Base-by-base conservation (phyloP, 2,888 invertebrate genomes). In the Drosophila mayaguana region DNA sequence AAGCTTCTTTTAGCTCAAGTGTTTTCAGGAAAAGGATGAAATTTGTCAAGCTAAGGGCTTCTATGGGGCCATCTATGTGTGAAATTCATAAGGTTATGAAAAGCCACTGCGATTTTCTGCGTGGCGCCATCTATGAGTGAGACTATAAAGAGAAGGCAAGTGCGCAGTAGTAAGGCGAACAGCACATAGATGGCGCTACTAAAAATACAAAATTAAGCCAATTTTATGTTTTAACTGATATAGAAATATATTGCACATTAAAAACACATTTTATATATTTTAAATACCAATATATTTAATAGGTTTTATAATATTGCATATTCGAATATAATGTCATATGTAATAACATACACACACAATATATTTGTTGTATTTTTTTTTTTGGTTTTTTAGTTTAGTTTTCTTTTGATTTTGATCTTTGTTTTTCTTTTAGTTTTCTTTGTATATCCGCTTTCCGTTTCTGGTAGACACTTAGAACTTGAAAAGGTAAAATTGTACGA, bases 401-500 rank as follows among this genome's bases (percentile, higher is more conserved):
- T 75, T 46, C 14, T 60, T 46, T 50, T 38, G 12, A 18, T 50
- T 53, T 53, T 36, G 22, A 2, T 50, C 32, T 28, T 50, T 2
- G 20, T 0, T 20, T 51, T 12, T 43, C 2, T 20, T 22, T 20
- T 60, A 38, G 12, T 38, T 62, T 64, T 53, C 40, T 73, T 64
- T 73, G 73, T 72, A 75, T 70, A 75, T 75, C 66, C 64, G 63
- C 64, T 82, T 78, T 81, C 76, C 74, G 72, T 81, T 82, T 66
- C 75, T 76, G 80, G 83, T 90, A 90, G 90, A 90, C 90, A 90
- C 80, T 89, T 90, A 90, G 90, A 90, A 80, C 74, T 80, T 89
- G 89, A 89, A 90, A 90, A 88, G 86, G 90, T 90, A 90, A 88
- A 90, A 88, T 88, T 83, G 88, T 84, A 84, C 81, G 85, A 81